These are phyloP conservation scores for Notodonta ziczac DNA, from an alignment of 2,888 invertebrate species.

Conservation along the genomic window DNA sequence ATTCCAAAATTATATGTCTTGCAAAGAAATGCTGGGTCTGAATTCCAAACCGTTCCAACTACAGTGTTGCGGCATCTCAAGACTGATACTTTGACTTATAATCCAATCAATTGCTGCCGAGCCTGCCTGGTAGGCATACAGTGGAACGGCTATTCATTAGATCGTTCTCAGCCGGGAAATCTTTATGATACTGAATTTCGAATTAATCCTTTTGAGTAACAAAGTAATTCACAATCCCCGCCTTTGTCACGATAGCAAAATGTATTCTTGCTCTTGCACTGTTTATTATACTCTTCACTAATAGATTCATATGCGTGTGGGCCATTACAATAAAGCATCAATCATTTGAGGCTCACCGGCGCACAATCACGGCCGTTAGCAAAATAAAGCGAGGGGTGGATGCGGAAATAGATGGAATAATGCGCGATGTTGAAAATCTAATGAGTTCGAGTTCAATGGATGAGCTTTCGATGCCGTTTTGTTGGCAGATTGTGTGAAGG, in stretches of 20 bases:
- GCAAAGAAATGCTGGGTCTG: not conserved
- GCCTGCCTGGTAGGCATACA: not conserved
- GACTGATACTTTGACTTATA: not conserved
- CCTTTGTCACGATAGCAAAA: constrained; percentile 25
- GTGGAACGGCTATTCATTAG: not conserved
- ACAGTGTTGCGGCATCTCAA: constrained; percentile 1
- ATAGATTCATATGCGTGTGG: constrained; percentile 66
- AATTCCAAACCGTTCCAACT: not conserved
- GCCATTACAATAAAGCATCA: constrained; percentile 68
- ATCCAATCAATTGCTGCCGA: not conserved
- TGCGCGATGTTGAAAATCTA: constrained; percentile 42
- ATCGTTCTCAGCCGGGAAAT: not conserved
- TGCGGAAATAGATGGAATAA: constrained; percentile 62
- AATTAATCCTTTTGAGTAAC: not conserved
- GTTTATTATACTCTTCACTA: constrained; percentile 50
- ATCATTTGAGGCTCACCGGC: constrained; percentile 53
- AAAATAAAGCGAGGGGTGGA: constrained; percentile 72
- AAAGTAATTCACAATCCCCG: not conserved
- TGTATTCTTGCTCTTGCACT: constrained; percentile 50
- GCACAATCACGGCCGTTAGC: constrained; percentile 70
- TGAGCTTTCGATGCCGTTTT: constrained; percentile 17
- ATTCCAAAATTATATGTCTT: constrained; percentile 1
- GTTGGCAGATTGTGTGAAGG: not conserved
- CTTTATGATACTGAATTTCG: not conserved
- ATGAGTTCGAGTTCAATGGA: constrained; percentile 23